phyloP scores from a whole-genome alignment of 2,888 invertebrate species.

The Scaptomyza flava region DNA sequence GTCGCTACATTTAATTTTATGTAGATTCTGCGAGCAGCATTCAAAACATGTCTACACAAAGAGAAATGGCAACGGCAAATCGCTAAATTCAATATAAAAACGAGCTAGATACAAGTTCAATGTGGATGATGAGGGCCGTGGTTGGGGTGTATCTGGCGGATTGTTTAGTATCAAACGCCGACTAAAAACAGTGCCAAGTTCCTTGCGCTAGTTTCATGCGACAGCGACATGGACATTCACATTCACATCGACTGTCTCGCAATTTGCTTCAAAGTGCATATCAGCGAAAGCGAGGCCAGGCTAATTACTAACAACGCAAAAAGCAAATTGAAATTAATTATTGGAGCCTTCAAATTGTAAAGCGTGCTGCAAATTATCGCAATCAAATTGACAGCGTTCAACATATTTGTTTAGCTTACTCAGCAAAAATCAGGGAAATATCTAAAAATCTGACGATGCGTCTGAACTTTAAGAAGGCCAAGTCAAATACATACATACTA shows the following conservation, averaged over 20 bases:
- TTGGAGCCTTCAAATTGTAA: slow-evolving; percentile 64
- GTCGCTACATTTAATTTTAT: slow-evolving; percentile 67
- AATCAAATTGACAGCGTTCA: slow-evolving; percentile 25
- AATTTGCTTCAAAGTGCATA: slow-evolving; percentile 56
- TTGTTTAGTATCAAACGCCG: slow-evolving; percentile 61
- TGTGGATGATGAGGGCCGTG: background rate
- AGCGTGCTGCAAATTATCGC: slow-evolving; percentile 57
- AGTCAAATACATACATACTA: slow-evolving; percentile 1
- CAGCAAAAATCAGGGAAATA: slow-evolving; percentile 36
- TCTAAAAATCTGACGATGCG: slow-evolving; percentile 4
- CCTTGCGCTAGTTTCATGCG: slow-evolving; percentile 72
- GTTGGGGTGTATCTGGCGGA: slow-evolving; percentile 1
- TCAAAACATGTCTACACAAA: slow-evolving; percentile 24
- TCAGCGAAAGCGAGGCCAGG: slow-evolving; percentile 46
- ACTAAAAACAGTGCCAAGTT: slow-evolving; percentile 78
- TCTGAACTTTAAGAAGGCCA: slow-evolving; percentile 68
- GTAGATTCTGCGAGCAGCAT: slow-evolving; percentile 37
- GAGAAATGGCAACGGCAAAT: slow-evolving; percentile 33
- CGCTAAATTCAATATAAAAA: slow-evolving; percentile 50
- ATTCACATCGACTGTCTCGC: slow-evolving; percentile 50
- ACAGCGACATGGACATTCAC: slow-evolving; percentile 71
- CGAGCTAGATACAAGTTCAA: slow-evolving; percentile 17
- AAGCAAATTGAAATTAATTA: slow-evolving; percentile 57
- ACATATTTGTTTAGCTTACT: slow-evolving; percentile 33
- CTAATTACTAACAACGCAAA: slow-evolving; percentile 75